Base-by-base conservation (phyloP, 1,140 invertebrate species). In the Pantala flavescens region DNA sequence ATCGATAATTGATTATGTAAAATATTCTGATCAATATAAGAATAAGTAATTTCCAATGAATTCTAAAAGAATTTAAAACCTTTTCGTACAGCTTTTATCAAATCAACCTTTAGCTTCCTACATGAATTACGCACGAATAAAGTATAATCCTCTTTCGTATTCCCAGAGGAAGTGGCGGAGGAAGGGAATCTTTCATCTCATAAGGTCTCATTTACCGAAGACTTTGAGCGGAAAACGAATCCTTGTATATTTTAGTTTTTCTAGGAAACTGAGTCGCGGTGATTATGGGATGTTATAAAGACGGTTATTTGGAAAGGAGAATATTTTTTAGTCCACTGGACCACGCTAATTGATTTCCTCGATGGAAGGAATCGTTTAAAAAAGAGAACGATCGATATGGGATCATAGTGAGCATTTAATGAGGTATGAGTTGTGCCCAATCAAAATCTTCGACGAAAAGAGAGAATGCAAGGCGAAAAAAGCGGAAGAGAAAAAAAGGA, bases 291-390 rank as follows among this genome's bases (percentile, higher is more conserved):
- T 5, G 3, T 36, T 36, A 36, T 5, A 9, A 36, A 9, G 28
- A 36, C 2, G 9, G 28, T 2, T 36, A 36, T 36, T 36, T 9
- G 9, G 49, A 12, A 14, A 63, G 12, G 49, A 3, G 12, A 63
- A 19, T 63, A 7, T 63, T 63, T 63, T 16, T 19, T 63, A 63
- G 16, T 21, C n/a, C 49, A 21, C 49, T 63, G 49, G 49, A 63
- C 49, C 49, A 63, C 49, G 49, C 49, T 63, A 63, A 63, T 63
- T 63, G 49, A 63, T 63, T 63, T 63, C 49, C 49, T 63, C 49
- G 2, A 63, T 12, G 49, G 16, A 21, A 63, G n/a, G n/a, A 63
- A 63, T 1, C 14, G 14, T 63, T 63, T 63, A 63, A 63, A 63
- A 36, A 9, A 36, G 9, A 63, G 12, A 3, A 7, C 49, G 49